Evolutionary conservation across 2,797 vertebrate species (phyloP).

Genomic region (Xenopus petersii): DNA sequence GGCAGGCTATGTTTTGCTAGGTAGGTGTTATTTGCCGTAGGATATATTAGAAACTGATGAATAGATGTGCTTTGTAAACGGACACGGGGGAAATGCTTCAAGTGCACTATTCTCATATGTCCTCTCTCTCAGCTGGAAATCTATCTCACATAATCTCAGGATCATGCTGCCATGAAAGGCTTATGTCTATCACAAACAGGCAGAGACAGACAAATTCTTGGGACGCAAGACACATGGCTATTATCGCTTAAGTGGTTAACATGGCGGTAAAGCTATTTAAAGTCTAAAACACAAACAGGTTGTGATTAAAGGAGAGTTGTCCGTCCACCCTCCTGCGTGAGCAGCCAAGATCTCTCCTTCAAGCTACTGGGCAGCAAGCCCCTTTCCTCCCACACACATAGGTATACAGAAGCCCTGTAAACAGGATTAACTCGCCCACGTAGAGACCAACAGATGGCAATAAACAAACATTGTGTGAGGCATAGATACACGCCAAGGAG

Average conservation of each 20-base stretch:
- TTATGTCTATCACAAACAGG: slow-evolving; percentile 9
- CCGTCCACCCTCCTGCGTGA: slow-evolving; percentile 2
- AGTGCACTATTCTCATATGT: slow-evolving; percentile 15
- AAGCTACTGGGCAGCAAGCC: slow-evolving; percentile 15
- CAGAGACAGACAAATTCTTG: slow-evolving; percentile 4
- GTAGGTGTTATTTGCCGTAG: not conserved
- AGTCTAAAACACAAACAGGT: slow-evolving; percentile 11
- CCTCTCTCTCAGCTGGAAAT: slow-evolving; percentile 21
- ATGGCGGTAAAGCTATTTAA: slow-evolving; percentile 32
- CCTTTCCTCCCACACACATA: slow-evolving; percentile 24
- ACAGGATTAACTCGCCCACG: slow-evolving; percentile 28
- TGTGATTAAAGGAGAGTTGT: slow-evolving; percentile 1
- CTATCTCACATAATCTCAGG: slow-evolving; percentile 16
- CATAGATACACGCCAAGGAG: slow-evolving; percentile 2
- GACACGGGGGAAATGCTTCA: slow-evolving; percentile 19
- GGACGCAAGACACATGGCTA: slow-evolving; percentile 13
- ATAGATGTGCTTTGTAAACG: slow-evolving; percentile 18
- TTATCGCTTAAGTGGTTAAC: slow-evolving; percentile 31
- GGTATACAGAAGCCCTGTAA: slow-evolving; percentile 31
- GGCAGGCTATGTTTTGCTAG: not conserved
- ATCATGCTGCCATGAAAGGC: slow-evolving; percentile 11
- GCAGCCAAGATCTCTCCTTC: slow-evolving; percentile 1
- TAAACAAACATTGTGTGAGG: slow-evolving; percentile 21
- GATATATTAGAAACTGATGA: slow-evolving; percentile 21
- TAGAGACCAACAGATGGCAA: slow-evolving; percentile 33